Conservation (phyloP, 2,888 invertebrate genomes). For the Aplocera efformata region DNA sequence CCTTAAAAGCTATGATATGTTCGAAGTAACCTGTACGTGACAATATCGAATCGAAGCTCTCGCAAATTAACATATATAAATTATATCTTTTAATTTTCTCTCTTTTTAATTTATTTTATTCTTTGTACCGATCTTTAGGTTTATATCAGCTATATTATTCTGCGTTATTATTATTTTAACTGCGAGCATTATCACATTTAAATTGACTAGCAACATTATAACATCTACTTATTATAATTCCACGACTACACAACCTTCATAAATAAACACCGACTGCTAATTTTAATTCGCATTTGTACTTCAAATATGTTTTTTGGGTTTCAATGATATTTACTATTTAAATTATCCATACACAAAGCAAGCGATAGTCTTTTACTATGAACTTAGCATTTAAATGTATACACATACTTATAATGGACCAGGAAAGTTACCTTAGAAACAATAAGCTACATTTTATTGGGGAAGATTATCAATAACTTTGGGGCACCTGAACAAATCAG, state of each 20-base stretch:
- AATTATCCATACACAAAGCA: no score
- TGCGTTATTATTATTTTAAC: background rate
- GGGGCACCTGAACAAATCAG: no score
- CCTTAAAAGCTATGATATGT: slow-evolving; percentile 48
- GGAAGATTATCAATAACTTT: no score
- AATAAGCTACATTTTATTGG: no score
- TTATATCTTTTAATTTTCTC: slow-evolving; percentile 7
- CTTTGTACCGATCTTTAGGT: background rate
- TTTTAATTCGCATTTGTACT: slow-evolving; percentile 12
- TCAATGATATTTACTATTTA: no score
- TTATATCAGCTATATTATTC: no score
- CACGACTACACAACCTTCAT: slow-evolving; percentile 42
- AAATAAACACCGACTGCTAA: slow-evolving; percentile 47
- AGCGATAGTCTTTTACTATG: no score
- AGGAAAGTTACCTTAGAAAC: no score
- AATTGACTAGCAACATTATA: slow-evolving; percentile 31
- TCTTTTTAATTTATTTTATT: background rate
- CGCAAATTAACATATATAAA: slow-evolving; percentile 12
- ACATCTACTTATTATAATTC: slow-evolving; percentile 13
- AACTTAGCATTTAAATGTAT: no score
- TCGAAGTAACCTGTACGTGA: slow-evolving; percentile 35
- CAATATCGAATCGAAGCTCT: slow-evolving; percentile 9
- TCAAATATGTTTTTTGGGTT: no score
- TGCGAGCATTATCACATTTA: slow-evolving; percentile 7
- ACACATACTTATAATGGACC: no score